Evolutionary conservation across 2,888 invertebrate species (phyloP).

Genomic region (Willowsia nigromaculata): DNA sequence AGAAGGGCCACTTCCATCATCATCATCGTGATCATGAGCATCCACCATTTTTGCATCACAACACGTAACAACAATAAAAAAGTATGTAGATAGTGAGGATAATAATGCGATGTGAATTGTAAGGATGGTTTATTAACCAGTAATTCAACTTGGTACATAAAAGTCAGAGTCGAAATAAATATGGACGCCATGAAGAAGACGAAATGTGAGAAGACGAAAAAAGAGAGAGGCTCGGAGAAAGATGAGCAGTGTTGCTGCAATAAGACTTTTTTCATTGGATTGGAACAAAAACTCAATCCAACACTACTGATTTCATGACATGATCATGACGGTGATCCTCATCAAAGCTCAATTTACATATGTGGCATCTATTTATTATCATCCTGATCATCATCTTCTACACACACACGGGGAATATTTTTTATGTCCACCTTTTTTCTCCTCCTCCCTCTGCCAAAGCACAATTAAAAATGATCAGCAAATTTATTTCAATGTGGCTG

Average conservation of each 20-base stretch:
- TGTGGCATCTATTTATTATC: constrained; percentile 21
- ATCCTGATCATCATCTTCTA: not conserved
- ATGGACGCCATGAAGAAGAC: constrained; percentile 48
- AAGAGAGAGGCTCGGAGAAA: constrained; percentile 47
- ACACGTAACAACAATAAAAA: not conserved
- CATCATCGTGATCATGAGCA: not conserved
- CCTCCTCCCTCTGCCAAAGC: constrained; percentile 14
- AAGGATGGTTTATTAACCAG: constrained; percentile 1
- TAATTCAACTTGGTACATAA: constrained; percentile 12
- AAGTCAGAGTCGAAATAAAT: constrained; percentile 29
- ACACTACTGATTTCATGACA: constrained; percentile 16
- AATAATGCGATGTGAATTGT: not conserved
- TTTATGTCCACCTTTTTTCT: constrained; percentile 25
- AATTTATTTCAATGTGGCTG: constrained; percentile 10
- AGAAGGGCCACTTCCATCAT: constrained; percentile 31
- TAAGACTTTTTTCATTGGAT: constrained; percentile 43
- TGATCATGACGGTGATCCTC: constrained; percentile 5
- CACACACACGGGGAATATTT: not conserved
- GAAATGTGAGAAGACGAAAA: not conserved
- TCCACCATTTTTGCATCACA: not conserved
- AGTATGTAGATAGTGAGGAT: not conserved
- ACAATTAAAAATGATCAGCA: constrained; percentile 22
- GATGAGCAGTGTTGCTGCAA: constrained; percentile 26
- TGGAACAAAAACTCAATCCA: constrained; percentile 28
- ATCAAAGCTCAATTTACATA: constrained; percentile 40